These are phyloP conservation scores for Anguilla rostrata DNA, from an alignment of 2,113 vertebrate genomes.

Conservation along the genomic window DNA sequence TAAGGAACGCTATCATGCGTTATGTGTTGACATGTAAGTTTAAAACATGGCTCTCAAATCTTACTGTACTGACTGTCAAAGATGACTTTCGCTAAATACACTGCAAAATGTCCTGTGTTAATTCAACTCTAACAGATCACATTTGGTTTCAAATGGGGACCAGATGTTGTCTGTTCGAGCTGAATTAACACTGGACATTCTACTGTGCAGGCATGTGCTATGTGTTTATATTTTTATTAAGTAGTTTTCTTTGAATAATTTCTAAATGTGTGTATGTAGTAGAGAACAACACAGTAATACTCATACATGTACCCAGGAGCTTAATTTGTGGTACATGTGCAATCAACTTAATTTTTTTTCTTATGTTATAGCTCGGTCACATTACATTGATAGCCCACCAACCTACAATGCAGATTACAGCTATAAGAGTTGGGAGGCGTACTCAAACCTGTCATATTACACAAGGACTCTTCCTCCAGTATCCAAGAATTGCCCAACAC, in stretches of 20 bases:
- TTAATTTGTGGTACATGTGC: background rate
- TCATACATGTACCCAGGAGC: background rate
- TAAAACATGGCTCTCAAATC: background rate
- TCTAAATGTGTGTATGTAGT: too few species aligned
- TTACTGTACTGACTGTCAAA: background rate
- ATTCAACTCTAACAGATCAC: too few species aligned
- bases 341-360: slow-evolving; percentile 5
- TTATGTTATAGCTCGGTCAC: slow-evolving; percentile 78
- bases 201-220: too few species aligned
- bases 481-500: slow-evolving; percentile 84
- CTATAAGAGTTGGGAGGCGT: slow-evolving; percentile 95
- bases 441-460: slow-evolving; percentile 91
- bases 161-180: too few species aligned
- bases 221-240: too few species aligned
- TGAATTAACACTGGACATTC: too few species aligned
- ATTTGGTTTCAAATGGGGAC: too few species aligned
- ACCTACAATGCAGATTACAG: slow-evolving; percentile 84
- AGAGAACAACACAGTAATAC: background rate
- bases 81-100: too few species aligned
- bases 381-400: slow-evolving; percentile 91
- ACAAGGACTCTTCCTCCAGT: slow-evolving; percentile 88
- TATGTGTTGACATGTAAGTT: slow-evolving; percentile 95
- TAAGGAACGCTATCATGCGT: slow-evolving; percentile 84
- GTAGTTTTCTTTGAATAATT: too few species aligned
- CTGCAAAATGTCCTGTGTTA: too few species aligned